Percentiles rank a stretch among this genome's conserved stretches.
Conservation (phyloP, 64 coral and sea anemone genomes). For the Trachythela sp. region DNA sequence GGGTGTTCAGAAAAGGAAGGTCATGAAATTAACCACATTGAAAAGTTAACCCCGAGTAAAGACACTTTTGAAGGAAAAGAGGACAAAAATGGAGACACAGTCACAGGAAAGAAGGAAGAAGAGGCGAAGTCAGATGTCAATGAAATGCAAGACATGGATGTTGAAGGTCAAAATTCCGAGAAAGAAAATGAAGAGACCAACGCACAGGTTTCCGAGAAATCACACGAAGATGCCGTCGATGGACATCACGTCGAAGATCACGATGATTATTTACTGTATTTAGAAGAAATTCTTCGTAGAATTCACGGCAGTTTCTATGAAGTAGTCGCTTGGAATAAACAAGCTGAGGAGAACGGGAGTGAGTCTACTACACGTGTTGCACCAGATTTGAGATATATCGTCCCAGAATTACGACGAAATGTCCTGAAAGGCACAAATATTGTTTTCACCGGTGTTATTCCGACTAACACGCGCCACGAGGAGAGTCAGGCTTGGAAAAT, state of each 20-base stretch:
- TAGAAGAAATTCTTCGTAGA: constrained; percentile 78
- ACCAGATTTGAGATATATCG: constrained; percentile 67
- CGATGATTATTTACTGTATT: constrained; percentile 88
- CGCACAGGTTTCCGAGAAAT: background rate
- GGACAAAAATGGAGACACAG: background rate
- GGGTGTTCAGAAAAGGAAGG: background rate
- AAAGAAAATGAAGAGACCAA: background rate
- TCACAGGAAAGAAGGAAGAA: background rate
- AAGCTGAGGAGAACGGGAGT: background rate
- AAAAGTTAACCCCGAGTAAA: too few species aligned
- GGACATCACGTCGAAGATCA: constrained; percentile 14
- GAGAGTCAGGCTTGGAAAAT: constrained; percentile 70
- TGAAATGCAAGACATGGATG: background rate
- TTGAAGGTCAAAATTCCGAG: too few species aligned
- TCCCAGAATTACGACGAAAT: constrained; percentile 57
- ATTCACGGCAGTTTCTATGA: constrained; percentile 74
- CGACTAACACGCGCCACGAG: constrained; percentile 63
- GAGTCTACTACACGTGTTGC: background rate
- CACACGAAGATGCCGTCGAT: background rate
- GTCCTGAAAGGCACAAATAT: constrained; percentile 69
- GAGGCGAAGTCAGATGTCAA: background rate
- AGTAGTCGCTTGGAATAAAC: constrained; percentile 16
- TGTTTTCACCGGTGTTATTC: constrained; percentile 93
- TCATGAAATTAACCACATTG: background rate
- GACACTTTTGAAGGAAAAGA: background rate